Percentiles rank a stretch among this genome's conserved stretches.
These are phyloP conservation scores for Amphiura filiformis DNA, from an alignment of 35 echinoderm and acorn worm genomes.

Conservation along the genomic window DNA sequence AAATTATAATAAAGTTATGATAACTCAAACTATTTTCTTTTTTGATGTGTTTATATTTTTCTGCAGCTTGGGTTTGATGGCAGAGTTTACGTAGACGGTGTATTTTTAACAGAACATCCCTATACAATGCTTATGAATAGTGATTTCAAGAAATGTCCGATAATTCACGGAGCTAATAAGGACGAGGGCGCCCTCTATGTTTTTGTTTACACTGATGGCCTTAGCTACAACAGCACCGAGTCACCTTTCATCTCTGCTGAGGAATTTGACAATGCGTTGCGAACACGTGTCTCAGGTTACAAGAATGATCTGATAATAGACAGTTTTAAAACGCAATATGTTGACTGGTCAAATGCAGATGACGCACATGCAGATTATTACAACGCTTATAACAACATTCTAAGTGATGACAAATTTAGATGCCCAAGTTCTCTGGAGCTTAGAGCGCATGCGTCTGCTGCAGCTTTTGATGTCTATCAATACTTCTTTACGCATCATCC, in stretches of 20 bases:
- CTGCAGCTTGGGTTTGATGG: not conserved
- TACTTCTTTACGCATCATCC: not conserved
- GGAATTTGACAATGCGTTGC: not conserved
- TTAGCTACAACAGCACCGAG: not conserved
- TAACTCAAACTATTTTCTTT: too few relatives aligned
- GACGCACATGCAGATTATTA: not conserved
- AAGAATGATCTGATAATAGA: not conserved
- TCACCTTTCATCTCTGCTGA: not conserved
- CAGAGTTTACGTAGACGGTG: not conserved
- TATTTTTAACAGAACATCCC: not conserved
- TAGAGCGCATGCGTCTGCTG: not conserved
- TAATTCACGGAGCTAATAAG: not conserved
- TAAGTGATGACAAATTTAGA: not conserved
- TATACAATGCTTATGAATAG: not conserved
- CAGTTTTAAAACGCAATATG: not conserved
- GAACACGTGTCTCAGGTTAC: not conserved
- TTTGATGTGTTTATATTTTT: too few relatives aligned
- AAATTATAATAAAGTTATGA: too few relatives aligned
- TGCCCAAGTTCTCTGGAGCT: not conserved
- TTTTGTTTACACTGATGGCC: not conserved
- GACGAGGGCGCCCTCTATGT: not conserved
- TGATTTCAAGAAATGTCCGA: not conserved
- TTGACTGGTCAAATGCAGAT: not conserved
- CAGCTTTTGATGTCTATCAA: not conserved
- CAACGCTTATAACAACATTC: not conserved